These are phyloP conservation scores for Stramonita haemastoma DNA, from an alignment of 2,888 invertebrate genomes.

Conservation along the genomic window DNA sequence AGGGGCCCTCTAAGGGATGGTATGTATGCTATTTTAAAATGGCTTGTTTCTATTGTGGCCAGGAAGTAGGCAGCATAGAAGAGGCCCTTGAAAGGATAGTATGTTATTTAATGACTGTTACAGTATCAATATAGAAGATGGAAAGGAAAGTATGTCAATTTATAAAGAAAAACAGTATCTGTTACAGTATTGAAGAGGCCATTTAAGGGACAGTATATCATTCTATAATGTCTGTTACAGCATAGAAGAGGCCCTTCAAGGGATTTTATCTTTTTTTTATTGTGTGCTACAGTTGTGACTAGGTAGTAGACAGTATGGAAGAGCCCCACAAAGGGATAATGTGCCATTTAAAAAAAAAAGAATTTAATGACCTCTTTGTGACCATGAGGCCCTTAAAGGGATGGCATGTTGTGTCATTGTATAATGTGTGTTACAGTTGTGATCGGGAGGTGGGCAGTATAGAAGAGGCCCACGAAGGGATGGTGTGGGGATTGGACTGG, in stretches of 20 bases:
- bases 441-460: constrained; percentile 99
- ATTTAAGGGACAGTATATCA: too few relatives aligned
- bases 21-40: constrained; percentile 81
- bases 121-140: too few relatives aligned
- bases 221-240: too few relatives aligned
- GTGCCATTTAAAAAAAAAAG: too few relatives aligned
- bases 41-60: too few relatives aligned
- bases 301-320: constrained; percentile 98
- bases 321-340: constrained; percentile 99
- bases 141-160: background rate
- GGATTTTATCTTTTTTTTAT: constrained; percentile 46
- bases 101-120: background rate
- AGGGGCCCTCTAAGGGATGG: constrained; percentile 98
- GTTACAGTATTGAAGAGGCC: too few relatives aligned
- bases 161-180: too few relatives aligned
- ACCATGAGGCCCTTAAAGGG: background rate
- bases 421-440: constrained; percentile 64
- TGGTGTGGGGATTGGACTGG: constrained; percentile 99
- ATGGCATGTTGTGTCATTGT: background rate
- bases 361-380: too few relatives aligned
- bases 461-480: constrained; percentile 99
- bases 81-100: background rate
- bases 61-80: background rate
- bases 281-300: constrained; percentile 82
- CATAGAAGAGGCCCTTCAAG: too few relatives aligned